Evolutionary conservation across 2,113 vertebrate species (phyloP), one percentile per base, ranked within the genome.

Genomic region (Chloroceryle aenea): DNA sequence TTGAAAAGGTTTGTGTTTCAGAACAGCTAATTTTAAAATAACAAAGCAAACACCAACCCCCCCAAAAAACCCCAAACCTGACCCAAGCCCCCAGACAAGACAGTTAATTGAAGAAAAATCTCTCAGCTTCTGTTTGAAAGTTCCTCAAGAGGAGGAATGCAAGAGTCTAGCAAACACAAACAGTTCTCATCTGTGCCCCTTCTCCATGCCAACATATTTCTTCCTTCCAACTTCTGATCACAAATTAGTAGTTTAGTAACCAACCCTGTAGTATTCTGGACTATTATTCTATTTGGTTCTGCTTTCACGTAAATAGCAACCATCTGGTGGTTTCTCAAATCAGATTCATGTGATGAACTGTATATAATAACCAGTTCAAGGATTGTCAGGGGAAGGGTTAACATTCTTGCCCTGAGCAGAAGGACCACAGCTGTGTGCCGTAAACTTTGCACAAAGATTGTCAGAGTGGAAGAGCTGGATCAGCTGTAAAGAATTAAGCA

Each of bases 401-500:
- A 96, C 83, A 89, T 94, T 95, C 83, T 72, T 97, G 93, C 92
- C 96, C 92, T 32, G 88, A 96, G 93, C 93, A 96, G 92, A 88
- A 96, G 96, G 90, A 84, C 90, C 0, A 0, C 96, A 97, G 96
- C 95, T 97, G 96, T 90, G 94, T 64, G 93, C 92, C 0, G 58
- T 96, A 97, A 97, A 95, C 92, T 77, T 93, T 15, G 59, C 73
- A 86, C 79, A 95, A 85, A 90, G 79, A 78, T 52, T 95, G 92
- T 94, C 95, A 95, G 90, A 90, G 59, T 88, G 53, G 92, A 96
- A 95, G 88, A 86, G 59, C 64, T 92, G 90, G 95, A 83, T 96
- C 95, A 94, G 88, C 92, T 96, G 96, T 92, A 95, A 97, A 92
- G 92, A 96, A 97, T 96, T 97, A 96, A 90, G 88, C 38, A 90